A percentile compares a stretch with the other conserved stretches of the same genome.
Conservation (phyloP, 2,888 invertebrate species). For the Notodonta ziczac region DNA sequence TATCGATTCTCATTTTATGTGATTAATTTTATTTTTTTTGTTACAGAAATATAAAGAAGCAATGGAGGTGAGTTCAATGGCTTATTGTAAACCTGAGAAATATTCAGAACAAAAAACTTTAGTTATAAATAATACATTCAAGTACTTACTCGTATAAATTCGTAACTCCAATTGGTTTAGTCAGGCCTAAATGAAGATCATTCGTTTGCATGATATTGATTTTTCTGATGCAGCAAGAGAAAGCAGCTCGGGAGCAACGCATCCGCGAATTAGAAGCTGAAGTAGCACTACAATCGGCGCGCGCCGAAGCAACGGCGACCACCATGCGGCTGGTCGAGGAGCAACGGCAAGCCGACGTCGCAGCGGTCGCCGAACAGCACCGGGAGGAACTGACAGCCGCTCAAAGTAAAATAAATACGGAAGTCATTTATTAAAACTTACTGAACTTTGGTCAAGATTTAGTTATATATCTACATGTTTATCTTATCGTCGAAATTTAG, state of each 20-base stretch:
- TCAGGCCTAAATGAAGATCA: background rate
- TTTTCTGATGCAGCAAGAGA: slow-evolving; percentile 57
- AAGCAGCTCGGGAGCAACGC: slow-evolving; percentile 78
- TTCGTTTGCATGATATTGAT: background rate
- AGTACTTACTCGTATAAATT: background rate
- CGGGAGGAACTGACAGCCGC: slow-evolving; percentile 76
- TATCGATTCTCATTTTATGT: too few species aligned
- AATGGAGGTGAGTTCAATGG: slow-evolving; percentile 69
- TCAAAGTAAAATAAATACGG: slow-evolving; percentile 69
- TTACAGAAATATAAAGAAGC: slow-evolving; percentile 81
- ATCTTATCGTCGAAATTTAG: too few species aligned
- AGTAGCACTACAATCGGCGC: slow-evolving; percentile 61
- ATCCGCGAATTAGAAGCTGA: slow-evolving; percentile 76
- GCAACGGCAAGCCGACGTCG: slow-evolving; percentile 62
- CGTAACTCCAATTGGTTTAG: background rate
- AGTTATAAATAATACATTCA: background rate
- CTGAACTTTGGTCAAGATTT: too few species aligned
- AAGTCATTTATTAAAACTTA: background rate
- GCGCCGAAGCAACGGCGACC: slow-evolving; percentile 69
- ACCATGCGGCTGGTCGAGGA: slow-evolving; percentile 65
- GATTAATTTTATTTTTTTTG: slow-evolving; percentile 24
- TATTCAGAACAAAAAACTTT: background rate
- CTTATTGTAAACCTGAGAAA: too few species aligned
- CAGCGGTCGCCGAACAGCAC: slow-evolving; percentile 66
- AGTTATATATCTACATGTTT: too few species aligned